Evolutionary conservation across 2,797 vertebrate species (phyloP).

Genomic region (Hipposideros larvatus): DNA sequence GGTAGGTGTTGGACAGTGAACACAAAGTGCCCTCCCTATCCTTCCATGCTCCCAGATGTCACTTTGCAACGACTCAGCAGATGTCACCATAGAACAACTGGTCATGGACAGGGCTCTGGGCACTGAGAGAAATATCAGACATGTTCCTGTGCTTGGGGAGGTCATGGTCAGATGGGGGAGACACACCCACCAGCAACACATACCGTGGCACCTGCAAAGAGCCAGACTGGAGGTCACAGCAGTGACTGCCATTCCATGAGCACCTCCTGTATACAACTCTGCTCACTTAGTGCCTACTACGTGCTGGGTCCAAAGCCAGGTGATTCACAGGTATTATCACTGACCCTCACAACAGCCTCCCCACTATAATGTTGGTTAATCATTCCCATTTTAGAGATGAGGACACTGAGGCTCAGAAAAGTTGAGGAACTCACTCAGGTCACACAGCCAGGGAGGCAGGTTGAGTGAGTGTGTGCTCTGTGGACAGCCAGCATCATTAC

Average conservation of each 20-base stretch:
- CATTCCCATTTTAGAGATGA: not conserved
- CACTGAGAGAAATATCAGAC: not conserved
- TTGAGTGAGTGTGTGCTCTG: not conserved
- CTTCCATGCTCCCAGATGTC: not conserved
- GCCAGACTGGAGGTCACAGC: not conserved
- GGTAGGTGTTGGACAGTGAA: not conserved
- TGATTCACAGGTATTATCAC: not conserved
- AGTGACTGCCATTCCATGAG: not conserved
- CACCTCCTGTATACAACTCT: not conserved
- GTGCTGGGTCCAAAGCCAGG: not conserved
- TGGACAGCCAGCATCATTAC: not conserved
- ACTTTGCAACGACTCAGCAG: not conserved
- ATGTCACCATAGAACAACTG: not conserved
- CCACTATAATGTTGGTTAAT: not conserved
- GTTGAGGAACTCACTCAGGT: not conserved
- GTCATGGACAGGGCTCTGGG: not conserved
- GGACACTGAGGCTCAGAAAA: not conserved
- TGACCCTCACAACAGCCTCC: not conserved
- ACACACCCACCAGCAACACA: not conserved
- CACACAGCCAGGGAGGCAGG: not conserved
- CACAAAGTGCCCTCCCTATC: not conserved
- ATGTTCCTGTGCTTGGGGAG: not conserved
- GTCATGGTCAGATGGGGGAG: not conserved
- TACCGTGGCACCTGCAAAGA: fast-evolving
- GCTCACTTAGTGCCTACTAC: not conserved